Evolutionary conservation across 2,113 vertebrate genomes (phyloP).

Genomic region (Zonotrichia leucophrys): DNA sequence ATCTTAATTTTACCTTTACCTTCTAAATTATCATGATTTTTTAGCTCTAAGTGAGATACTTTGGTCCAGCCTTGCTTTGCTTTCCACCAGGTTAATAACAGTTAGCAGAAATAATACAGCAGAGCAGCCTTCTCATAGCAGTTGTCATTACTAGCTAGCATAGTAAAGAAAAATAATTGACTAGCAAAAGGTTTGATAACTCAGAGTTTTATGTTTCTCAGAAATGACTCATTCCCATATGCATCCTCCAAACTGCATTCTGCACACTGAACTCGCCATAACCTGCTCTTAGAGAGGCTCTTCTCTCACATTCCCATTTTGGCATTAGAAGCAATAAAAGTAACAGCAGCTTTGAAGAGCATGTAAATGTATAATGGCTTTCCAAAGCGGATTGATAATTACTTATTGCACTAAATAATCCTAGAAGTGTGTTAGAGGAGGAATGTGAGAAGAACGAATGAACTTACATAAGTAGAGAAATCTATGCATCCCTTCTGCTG

Average conservation of each 20-base stretch:
- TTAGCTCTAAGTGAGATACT: background rate
- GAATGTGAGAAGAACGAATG: constrained; percentile 41
- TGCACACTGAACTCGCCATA: constrained; percentile 50
- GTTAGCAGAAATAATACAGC: background rate
- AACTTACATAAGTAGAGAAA: constrained; percentile 35
- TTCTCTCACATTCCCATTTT: constrained; percentile 45
- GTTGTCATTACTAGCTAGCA: constrained; percentile 7
- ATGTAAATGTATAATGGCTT: constrained; percentile 30
- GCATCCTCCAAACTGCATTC: constrained; percentile 30
- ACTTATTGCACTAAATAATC: constrained; percentile 34
- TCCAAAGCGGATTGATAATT: constrained; percentile 56
- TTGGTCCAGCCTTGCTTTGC: background rate
- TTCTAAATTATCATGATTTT: background rate
- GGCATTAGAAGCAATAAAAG: constrained; percentile 53
- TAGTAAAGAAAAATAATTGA: constrained; percentile 5
- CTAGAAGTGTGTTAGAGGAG: background rate
- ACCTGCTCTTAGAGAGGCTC: constrained; percentile 41
- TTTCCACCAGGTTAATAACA: constrained; percentile 1
- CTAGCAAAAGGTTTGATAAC: constrained; percentile 41
- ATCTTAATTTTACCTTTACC: background rate
- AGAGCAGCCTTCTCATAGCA: background rate
- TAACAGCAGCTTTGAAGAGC: constrained; percentile 21
- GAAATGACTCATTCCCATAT: constrained; percentile 63
- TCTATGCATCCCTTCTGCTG: constrained; percentile 53
- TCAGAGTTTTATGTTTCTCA: constrained; percentile 43